Evolutionary conservation across 2,888 invertebrate genomes (phyloP).

Genomic region (Rhamnusium bicolor): DNA sequence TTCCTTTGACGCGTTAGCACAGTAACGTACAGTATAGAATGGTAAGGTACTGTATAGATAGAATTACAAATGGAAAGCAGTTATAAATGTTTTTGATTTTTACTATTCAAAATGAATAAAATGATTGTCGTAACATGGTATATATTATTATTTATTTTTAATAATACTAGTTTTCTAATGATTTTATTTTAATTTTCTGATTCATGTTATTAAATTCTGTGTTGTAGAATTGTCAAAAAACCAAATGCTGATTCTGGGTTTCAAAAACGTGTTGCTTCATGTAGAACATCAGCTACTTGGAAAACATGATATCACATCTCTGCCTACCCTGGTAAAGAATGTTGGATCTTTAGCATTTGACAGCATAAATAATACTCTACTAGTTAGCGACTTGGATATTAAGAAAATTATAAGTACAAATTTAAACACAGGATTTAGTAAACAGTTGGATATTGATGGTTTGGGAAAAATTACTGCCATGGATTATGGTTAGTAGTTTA

Average conservation of each 20-base stretch:
- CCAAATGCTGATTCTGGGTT: slow-evolving; percentile 75
- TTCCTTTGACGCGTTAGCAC: too few species aligned
- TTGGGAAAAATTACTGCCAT: slow-evolving; percentile 74
- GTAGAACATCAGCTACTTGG: slow-evolving; percentile 81
- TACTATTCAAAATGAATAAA: too few species aligned
- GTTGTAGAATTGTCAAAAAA: slow-evolving; percentile 68
- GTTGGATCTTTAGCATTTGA: slow-evolving; percentile 82
- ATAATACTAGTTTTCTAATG: too few species aligned
- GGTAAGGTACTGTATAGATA: too few species aligned
- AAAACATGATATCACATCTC: slow-evolving; percentile 74
- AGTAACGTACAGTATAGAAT: too few species aligned
- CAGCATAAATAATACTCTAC: slow-evolving; percentile 72
- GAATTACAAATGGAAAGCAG: too few species aligned
- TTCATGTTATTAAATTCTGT: too few species aligned
- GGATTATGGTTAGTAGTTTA: slow-evolving; percentile 74
- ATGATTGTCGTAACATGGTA: too few species aligned
- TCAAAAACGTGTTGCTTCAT: slow-evolving; percentile 74
- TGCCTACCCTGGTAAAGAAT: slow-evolving; percentile 69
- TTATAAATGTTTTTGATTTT: too few species aligned
- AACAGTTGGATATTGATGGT: slow-evolving; percentile 67
- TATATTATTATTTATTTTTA: too few species aligned
- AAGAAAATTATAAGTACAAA: slow-evolving; percentile 71
- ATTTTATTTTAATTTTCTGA: too few species aligned
- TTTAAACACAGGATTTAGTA: slow-evolving; percentile 58
- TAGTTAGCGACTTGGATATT: slow-evolving; percentile 72